Evolutionary conservation across 2,797 vertebrate genomes (phyloP).

Genomic region (Loris lydekkerianus): DNA sequence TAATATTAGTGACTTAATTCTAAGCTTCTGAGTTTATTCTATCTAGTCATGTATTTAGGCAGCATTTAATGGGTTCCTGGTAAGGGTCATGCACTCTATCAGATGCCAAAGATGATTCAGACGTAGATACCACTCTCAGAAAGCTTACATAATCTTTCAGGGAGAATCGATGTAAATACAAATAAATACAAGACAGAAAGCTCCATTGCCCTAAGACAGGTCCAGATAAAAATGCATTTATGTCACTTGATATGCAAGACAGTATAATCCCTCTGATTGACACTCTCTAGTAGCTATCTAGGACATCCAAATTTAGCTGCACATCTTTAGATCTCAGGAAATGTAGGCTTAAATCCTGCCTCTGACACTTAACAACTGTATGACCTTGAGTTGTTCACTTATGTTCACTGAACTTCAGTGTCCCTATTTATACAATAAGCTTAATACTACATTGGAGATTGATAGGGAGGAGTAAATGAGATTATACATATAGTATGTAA

Average conservation of each 20-base stretch:
- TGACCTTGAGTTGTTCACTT: slow-evolving; percentile 19
- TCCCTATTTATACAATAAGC: neutral
- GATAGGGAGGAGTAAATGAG: slow-evolving; percentile 19
- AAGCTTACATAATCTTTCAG: neutral
- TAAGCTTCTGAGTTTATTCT: slow-evolving; percentile 47
- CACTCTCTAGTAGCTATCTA: neutral
- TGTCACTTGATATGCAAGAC: neutral
- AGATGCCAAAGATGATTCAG: slow-evolving; percentile 39
- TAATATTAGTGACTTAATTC: slow-evolving; percentile 48
- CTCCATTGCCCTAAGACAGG: neutral
- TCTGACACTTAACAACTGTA: neutral
- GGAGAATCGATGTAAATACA: slow-evolving; percentile 5
- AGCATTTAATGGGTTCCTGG: slow-evolving; percentile 10
- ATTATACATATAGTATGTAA: neutral
- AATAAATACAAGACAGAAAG: slow-evolving; percentile 43
- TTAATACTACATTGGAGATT: neutral
- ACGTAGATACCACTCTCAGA: neutral
- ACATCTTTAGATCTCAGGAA: neutral
- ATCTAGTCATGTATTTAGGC: neutral
- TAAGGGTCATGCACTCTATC: neutral
- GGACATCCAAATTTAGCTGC: neutral
- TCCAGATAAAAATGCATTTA: slow-evolving; percentile 20
- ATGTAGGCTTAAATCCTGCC: neutral
- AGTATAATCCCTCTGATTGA: neutral
- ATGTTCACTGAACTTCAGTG: neutral